A percentile compares a stretch with the other conserved stretches of the same genome.
Evolutionary conservation across 1,140 invertebrate species (phyloP).

Genomic region (Sarcophaga bullata): DNA sequence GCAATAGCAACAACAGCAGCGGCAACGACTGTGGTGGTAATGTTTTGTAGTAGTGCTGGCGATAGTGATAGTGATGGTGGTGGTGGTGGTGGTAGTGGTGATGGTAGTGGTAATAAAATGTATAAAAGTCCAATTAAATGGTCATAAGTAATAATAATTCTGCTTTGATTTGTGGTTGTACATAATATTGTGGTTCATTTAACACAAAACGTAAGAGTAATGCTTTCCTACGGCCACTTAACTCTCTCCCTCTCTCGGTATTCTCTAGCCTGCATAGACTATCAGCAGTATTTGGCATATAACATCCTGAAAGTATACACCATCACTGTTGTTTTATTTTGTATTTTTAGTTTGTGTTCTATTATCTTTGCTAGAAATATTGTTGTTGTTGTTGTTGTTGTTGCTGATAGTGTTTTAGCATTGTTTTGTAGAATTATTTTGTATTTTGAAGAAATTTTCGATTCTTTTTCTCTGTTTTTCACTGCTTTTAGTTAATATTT

Average conservation of each 20-base stretch:
- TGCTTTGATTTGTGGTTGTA: slow-evolving; percentile 62
- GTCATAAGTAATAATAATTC: slow-evolving; percentile 66
- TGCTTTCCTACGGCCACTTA: not conserved
- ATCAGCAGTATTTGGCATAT: not conserved
- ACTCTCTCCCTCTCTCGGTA: not conserved
- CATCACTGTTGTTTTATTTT: not conserved
- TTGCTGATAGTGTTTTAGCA: not conserved
- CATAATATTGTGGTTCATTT: slow-evolving; percentile 40
- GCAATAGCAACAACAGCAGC: too few species aligned
- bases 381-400: not conserved
- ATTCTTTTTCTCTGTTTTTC: too few species aligned
- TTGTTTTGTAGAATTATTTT: not conserved
- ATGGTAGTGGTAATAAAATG: slow-evolving; percentile 51
- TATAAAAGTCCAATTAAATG: slow-evolving; percentile 66
- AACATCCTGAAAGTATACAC: not conserved
- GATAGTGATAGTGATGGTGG: not conserved
- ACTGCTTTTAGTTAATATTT: not conserved
- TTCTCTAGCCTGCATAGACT: not conserved
- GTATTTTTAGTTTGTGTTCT: not conserved
- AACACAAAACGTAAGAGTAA: not conserved
- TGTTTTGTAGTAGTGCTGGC: not conserved
- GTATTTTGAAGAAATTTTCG: slow-evolving; percentile 13
- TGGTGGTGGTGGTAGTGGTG: not conserved
- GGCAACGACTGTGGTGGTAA: slow-evolving; percentile 46
- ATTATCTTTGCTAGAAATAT: not conserved